Conservation (phyloP, 1,140 invertebrate species). For the Hycleus phaleratus region DNA sequence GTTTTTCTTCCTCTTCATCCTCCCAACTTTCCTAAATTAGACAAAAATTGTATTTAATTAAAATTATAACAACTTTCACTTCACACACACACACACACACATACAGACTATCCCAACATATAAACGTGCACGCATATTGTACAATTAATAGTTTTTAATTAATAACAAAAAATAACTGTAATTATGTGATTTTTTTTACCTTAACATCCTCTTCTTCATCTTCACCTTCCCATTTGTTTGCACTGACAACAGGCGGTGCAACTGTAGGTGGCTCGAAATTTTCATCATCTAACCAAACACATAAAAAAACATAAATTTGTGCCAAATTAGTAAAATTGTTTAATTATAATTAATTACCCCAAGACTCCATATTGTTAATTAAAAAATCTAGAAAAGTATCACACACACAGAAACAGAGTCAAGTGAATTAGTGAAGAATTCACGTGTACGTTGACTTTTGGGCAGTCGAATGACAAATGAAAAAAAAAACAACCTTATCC, state of each 20-base stretch:
- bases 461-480: not conserved
- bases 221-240: constrained; percentile 83
- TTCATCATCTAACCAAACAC: constrained; percentile 34
- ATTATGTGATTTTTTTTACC: constrained; percentile 43
- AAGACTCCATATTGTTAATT: constrained; percentile 36
- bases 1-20: constrained; percentile 68
- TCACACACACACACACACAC: not conserved
- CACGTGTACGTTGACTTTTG: constrained; percentile 30
- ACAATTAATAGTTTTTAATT: no score
- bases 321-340: not conserved
- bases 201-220: constrained; percentile 81
- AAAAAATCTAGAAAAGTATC: constrained; percentile 16
- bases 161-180: no score
- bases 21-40: constrained; percentile 70
- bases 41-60: not conserved
- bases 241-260: constrained; percentile 2
- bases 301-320: not conserved
- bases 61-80: constrained; percentile 1
- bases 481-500: constrained; percentile 11
- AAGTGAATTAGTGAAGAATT: constrained; percentile 17
- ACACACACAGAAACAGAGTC: constrained; percentile 19
- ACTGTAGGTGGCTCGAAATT: constrained; percentile 35
- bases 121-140: not conserved
- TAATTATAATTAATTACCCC: constrained; percentile 30
- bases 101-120: not conserved